A percentile compares a stretch with the other conserved stretches of the same genome.
phyloP scores from a whole-genome alignment of 2,113 vertebrate species.

The Rhinolophus sinicus region DNA sequence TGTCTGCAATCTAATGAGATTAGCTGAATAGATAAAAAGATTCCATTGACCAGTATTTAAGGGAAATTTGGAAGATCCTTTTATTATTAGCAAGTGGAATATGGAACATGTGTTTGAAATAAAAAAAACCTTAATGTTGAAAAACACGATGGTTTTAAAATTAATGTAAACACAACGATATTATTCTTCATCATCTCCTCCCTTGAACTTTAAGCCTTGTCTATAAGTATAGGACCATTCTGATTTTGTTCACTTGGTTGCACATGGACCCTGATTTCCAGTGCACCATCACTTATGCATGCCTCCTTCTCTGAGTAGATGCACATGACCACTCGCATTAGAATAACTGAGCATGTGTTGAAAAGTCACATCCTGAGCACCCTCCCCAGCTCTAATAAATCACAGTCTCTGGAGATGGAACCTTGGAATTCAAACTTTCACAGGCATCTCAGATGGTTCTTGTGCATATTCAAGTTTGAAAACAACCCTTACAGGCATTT shows the following conservation, averaged over 20 bases:
- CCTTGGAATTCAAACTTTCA: not conserved
- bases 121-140: not conserved
- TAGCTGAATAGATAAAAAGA: not conserved
- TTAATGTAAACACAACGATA: not conserved
- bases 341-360: not conserved
- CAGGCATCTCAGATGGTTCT: not conserved
- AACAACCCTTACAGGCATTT: not conserved
- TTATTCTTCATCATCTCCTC: not conserved
- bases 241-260: not conserved
- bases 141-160: conserved; percentile 12
- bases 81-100: not conserved
- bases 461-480: not conserved
- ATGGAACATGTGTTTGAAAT: not conserved
- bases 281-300: not conserved
- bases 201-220: not conserved
- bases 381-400: not conserved
- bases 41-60: not conserved
- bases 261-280: not conserved
- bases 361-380: not conserved
- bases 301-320: not conserved
- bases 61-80: not conserved
- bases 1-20: not conserved
- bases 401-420: not conserved
- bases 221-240: not conserved
- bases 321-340: not conserved